Conservation (phyloP, 2,797 vertebrate genomes). For the Enteromius argenteus region DNA sequence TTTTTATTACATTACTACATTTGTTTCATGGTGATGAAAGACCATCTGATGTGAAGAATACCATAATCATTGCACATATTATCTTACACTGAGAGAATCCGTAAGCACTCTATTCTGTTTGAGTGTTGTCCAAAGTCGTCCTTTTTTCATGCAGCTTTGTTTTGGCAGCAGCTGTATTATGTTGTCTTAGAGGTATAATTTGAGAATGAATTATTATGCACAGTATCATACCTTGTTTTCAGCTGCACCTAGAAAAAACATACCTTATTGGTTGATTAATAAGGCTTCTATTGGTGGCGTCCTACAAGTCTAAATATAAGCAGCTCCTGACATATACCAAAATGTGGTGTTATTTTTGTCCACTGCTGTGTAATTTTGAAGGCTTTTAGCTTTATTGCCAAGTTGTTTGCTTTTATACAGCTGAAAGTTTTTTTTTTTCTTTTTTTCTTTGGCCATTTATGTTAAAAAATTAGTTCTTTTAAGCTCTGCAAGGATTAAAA, state of each 20-base stretch:
- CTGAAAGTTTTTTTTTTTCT: neutral
- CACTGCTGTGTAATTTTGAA: constrained; percentile 2
- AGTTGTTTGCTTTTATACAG: neutral
- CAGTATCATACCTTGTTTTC: neutral
- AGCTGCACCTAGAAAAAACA: neutral
- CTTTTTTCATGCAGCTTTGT: neutral
- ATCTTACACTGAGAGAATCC: neutral
- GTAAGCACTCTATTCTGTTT: neutral
- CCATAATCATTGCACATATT: neutral
- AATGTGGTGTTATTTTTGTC: neutral
- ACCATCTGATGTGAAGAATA: neutral
- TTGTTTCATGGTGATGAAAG: neutral
- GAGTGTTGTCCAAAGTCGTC: neutral
- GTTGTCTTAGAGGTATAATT: neutral
- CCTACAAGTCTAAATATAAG: neutral
- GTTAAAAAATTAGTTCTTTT: neutral
- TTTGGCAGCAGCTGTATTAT: neutral
- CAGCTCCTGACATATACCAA: neutral
- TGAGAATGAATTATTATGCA: neutral
- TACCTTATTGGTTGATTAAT: neutral
- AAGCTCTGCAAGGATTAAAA: neutral
- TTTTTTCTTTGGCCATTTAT: neutral
- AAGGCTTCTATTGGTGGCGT: neutral
- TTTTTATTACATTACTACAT: constrained; percentile 7
- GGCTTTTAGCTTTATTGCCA: neutral